A percentile compares a stretch with the other conserved stretches of the same genome.
Evolutionary conservation across 1,140 invertebrate genomes (phyloP).

Genomic region (Drosophila fuyamai): DNA sequence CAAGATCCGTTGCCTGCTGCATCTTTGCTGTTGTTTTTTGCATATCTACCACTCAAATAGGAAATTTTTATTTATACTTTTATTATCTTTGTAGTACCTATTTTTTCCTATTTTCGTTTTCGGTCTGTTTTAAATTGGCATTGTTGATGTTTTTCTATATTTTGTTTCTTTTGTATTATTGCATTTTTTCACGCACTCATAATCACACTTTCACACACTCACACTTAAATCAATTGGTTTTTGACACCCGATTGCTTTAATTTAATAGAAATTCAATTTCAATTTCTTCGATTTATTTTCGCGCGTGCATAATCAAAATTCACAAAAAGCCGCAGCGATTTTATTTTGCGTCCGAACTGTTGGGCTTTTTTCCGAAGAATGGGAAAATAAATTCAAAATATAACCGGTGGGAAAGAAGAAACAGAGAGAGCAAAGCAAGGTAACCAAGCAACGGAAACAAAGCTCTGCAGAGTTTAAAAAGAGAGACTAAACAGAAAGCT

Average conservation of each 20-base stretch:
- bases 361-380: slow-evolving; percentile 4
- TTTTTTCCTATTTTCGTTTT: slow-evolving; percentile 16
- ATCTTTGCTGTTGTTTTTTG: slow-evolving; percentile 47
- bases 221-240: slow-evolving; percentile 28
- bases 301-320: slow-evolving; percentile 14
- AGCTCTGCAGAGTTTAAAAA: not conserved
- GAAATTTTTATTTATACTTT: slow-evolving; percentile 19
- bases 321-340: not conserved
- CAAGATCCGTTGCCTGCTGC: slow-evolving; percentile 53
- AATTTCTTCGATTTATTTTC: slow-evolving; percentile 9
- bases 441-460: not conserved
- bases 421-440: not conserved
- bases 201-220: slow-evolving; percentile 11
- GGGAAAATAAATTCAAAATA: not conserved
- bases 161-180: slow-evolving; percentile 52
- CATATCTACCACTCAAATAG: slow-evolving; percentile 4
- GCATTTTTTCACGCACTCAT: slow-evolving; percentile 68
- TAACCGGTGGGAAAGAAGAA: not conserved
- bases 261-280: slow-evolving; percentile 29
- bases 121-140: slow-evolving; percentile 51
- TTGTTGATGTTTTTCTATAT: slow-evolving; percentile 52
- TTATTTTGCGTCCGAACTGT: not conserved
- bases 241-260: slow-evolving; percentile 32
- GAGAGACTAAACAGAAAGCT: not conserved
- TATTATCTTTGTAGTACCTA: not conserved